Conservation (phyloP, 53 echinoderm and acorn worm species). For the Hippasteria phrygiana region DNA sequence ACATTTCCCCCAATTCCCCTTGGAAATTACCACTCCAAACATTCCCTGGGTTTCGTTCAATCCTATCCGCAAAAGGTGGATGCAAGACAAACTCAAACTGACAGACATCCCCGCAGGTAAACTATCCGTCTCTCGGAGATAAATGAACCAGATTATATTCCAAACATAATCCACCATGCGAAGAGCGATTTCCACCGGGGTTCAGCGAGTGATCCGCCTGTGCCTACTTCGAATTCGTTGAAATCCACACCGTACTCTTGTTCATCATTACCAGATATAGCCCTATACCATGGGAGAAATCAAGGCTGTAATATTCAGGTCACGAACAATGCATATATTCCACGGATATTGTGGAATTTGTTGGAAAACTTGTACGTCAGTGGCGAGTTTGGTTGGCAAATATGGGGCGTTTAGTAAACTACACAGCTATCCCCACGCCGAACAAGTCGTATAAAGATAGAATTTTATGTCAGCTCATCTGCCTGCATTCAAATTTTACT, state of each 20-base stretch:
- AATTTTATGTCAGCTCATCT: too few species aligned
- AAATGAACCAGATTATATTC: conserved; percentile 7
- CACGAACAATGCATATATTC: not conserved
- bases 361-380: not conserved
- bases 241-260: not conserved
- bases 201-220: not conserved
- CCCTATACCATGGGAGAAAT: not conserved
- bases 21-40: not conserved
- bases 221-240: too few species aligned
- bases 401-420: too few species aligned
- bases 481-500: too few species aligned
- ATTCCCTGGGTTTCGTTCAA: not conserved
- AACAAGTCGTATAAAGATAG: too few species aligned
- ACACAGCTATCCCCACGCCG: too few species aligned
- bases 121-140: not conserved
- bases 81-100: not conserved
- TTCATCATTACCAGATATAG: not conserved
- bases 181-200: not conserved
- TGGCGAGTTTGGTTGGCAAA: too few species aligned
- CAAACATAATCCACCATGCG: not conserved
- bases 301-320: not conserved
- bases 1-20: not conserved
- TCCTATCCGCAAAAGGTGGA: not conserved
- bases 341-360: not conserved
- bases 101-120: not conserved